phyloP scores from a whole-genome alignment of 2,888 invertebrate genomes.

The Agrotis exclamationis region DNA sequence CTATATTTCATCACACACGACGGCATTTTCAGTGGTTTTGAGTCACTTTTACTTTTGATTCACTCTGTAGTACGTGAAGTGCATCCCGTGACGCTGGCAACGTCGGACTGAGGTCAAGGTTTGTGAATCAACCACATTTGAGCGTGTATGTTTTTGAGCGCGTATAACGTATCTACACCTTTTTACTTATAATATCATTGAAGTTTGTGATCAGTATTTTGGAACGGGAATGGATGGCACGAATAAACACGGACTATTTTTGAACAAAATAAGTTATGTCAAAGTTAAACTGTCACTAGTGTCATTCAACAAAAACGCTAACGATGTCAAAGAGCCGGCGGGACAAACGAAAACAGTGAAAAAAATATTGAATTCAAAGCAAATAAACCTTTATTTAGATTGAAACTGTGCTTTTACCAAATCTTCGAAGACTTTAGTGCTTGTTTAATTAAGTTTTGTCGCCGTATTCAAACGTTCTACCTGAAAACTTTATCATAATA shows the following conservation, averaged over 20 bases:
- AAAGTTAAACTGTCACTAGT: slow-evolving; percentile 20
- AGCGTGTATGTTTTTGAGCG: no score
- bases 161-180: no score
- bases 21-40: no score
- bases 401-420: not conserved
- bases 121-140: no score
- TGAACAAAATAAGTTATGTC: not conserved
- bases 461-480: not conserved
- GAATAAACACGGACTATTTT: not conserved
- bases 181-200: no score
- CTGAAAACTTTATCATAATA: slow-evolving; percentile 10
- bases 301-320: not conserved
- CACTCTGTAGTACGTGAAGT: no score
- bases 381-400: not conserved
- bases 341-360: slow-evolving; percentile 57
- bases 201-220: no score
- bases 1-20: no score
- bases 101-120: no score
- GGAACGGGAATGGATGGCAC: no score
- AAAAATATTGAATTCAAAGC: not conserved
- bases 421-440: not conserved
- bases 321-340: slow-evolving; percentile 48
- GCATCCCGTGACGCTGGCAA: no score
- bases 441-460: slow-evolving; percentile 1
- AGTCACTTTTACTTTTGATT: no score